phyloP scores from a whole-genome alignment of 2,888 invertebrate species.

The Ctenicera cuprea region DNA sequence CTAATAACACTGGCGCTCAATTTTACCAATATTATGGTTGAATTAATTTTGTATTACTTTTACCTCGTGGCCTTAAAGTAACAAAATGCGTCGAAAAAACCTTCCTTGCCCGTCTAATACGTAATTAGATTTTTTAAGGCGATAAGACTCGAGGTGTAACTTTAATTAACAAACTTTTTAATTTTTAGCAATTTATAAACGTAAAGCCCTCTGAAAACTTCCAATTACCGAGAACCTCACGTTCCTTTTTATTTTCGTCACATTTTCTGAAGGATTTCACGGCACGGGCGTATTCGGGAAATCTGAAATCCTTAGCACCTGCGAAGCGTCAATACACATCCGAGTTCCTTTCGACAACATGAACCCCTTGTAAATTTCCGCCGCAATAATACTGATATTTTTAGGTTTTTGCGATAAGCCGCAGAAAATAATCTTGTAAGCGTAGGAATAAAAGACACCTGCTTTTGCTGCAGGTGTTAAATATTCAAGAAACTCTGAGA shows the following conservation, averaged over 20 bases:
- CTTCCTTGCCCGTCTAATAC: background rate
- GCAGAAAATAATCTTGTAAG: background rate
- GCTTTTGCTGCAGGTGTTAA: constrained; percentile 2
- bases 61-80: background rate
- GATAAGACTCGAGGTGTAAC: background rate
- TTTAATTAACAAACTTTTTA: constrained; percentile 30
- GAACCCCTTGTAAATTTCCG: background rate
- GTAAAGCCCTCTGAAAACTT: background rate
- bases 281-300: background rate
- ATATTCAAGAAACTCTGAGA: constrained; percentile 6
- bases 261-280: constrained; percentile 2
- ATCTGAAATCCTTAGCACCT: constrained; percentile 3
- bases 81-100: background rate
- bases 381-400: background rate
- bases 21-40: too few relatives aligned
- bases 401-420: background rate
- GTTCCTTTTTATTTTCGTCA: constrained; percentile 8
- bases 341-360: background rate
- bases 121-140: constrained; percentile 11
- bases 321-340: background rate
- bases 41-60: background rate
- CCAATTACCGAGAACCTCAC: constrained; percentile 5
- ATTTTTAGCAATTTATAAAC: constrained; percentile 18
- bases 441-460: background rate
- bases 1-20: too few relatives aligned